A percentile compares a stretch with the other conserved stretches of the same genome.
Evolutionary conservation across 2,797 vertebrate genomes (phyloP).

Genomic region (Aphelocoma californica): DNA sequence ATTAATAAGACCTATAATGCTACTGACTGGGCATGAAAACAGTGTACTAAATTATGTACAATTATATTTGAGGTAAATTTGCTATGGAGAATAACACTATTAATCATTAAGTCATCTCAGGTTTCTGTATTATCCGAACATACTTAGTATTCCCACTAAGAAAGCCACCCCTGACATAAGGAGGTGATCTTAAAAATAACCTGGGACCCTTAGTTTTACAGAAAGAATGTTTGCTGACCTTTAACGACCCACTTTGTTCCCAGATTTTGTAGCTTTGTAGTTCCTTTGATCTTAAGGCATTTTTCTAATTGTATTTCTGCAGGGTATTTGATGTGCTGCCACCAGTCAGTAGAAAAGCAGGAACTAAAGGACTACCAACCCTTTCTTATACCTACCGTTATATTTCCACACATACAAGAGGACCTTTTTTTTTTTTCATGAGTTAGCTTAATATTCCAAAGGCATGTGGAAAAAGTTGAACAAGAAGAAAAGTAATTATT

Average conservation of each 20-base stretch:
- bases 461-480: not conserved
- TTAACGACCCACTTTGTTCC: not conserved
- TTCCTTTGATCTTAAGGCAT: not conserved
- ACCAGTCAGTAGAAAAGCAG: not conserved
- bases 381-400: not conserved
- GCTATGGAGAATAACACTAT: not conserved
- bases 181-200: not conserved
- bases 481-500: not conserved
- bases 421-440: not conserved
- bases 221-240: not conserved
- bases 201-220: not conserved
- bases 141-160: not conserved
- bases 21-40: not conserved
- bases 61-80: not conserved
- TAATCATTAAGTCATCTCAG: not conserved
- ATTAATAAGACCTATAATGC: not conserved
- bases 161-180: not conserved
- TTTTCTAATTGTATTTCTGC: not conserved
- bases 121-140: not conserved
- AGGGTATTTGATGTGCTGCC: not conserved
- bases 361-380: not conserved
- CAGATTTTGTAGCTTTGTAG: not conserved
- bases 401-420: not conserved
- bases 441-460: not conserved
- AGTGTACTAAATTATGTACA: not conserved